Evolutionary conservation across 1,140 invertebrate species (phyloP).

Genomic region (Drosophila suzukii): DNA sequence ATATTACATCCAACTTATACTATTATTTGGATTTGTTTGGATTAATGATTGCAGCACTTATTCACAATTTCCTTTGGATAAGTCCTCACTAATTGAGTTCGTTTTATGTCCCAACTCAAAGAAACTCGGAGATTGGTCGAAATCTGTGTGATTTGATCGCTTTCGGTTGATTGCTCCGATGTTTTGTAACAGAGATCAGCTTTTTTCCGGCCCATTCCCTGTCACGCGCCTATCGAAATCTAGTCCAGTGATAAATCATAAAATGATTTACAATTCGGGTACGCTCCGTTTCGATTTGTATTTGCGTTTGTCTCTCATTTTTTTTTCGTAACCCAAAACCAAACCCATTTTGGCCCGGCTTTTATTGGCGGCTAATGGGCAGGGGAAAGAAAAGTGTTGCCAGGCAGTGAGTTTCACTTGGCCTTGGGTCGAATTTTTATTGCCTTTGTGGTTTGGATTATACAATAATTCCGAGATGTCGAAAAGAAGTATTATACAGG

Average conservation of each 20-base stretch:
- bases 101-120: constrained; percentile 17
- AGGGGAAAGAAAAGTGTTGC: constrained; percentile 62
- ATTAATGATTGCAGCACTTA: constrained; percentile 28
- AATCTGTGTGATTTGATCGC: constrained; percentile 38
- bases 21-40: neutral
- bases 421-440: constrained; percentile 54
- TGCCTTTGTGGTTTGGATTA: constrained; percentile 46
- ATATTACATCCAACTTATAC: neutral
- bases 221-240: constrained; percentile 69
- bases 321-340: constrained; percentile 43
- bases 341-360: constrained; percentile 48
- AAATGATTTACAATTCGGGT: constrained; percentile 63
- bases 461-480: constrained; percentile 46
- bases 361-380: constrained; percentile 47
- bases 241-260: constrained; percentile 74
- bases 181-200: constrained; percentile 41
- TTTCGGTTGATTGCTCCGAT: constrained; percentile 36
- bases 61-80: constrained; percentile 16
- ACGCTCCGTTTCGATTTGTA: constrained; percentile 38
- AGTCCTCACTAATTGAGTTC: constrained; percentile 21
- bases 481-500: constrained; percentile 7
- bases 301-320: constrained; percentile 34
- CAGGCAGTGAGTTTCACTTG: constrained; percentile 56
- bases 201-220: constrained; percentile 40
- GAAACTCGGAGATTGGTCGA: constrained; percentile 15